Evolutionary conservation across 2,797 vertebrate species (phyloP).

Genomic region (Bradypodion pumilum): DNA sequence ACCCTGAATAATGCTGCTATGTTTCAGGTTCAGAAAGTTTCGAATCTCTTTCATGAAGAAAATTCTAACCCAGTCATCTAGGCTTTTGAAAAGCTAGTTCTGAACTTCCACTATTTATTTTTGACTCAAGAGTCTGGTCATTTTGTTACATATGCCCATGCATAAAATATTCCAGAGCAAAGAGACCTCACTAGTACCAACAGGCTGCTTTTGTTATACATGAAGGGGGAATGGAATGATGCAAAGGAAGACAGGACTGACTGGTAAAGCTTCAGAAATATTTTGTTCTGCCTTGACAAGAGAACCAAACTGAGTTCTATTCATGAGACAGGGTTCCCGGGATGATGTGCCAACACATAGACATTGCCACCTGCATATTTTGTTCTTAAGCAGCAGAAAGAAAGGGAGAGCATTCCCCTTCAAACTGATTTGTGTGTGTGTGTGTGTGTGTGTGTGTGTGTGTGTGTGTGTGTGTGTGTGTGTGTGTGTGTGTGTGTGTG

Average conservation of each 20-base stretch:
- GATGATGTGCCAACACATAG: no score
- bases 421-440: no score
- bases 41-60: neutral
- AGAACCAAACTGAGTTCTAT: neutral
- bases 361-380: no score
- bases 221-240: neutral
- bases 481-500: no score
- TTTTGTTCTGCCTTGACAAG: neutral
- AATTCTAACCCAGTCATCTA: neutral
- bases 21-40: neutral
- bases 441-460: no score
- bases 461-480: no score
- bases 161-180: neutral
- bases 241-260: neutral
- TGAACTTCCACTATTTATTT: neutral
- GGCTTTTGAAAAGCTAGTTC: neutral
- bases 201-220: neutral
- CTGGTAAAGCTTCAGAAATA: neutral
- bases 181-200: neutral
- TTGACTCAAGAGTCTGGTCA: neutral
- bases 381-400: no score
- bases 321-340: neutral
- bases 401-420: no score
- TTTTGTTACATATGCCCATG: neutral
- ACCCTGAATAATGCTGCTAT: neutral